Conservation (phyloP, 1,140 invertebrate species). For the Trigoniulus corallinus region DNA sequence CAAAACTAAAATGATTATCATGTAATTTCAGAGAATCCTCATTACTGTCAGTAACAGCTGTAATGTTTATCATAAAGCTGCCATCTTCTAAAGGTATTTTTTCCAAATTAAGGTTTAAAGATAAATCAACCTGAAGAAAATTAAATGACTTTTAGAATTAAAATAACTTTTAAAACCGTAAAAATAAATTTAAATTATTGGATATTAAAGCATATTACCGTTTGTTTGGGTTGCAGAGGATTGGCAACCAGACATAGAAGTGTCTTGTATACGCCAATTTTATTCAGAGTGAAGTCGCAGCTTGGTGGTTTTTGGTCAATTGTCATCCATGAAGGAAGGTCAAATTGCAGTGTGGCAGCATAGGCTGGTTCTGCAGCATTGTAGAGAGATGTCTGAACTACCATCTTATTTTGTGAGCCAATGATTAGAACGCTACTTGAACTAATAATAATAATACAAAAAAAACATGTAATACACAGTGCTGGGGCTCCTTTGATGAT, state of each 20-base stretch:
- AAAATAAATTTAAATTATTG: neutral
- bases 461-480: neutral
- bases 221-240: constrained; percentile 1
- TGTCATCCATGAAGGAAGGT: constrained; percentile 6
- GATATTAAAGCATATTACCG: neutral
- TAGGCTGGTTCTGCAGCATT: constrained; percentile 15
- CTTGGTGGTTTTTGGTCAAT: constrained; percentile 9
- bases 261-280: neutral
- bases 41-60: neutral
- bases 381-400: constrained; percentile 8
- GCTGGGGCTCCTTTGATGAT: neutral
- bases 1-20: neutral
- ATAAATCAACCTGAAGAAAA: neutral
- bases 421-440: constrained; percentile 8
- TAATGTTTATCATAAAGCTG: neutral
- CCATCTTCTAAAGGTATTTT: neutral
- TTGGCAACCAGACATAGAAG: neutral
- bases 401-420: constrained; percentile 9
- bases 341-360: constrained; percentile 9
- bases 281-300: neutral
- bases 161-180: neutral
- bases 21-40: neutral
- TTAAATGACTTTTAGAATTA: neutral
- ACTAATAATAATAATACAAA: neutral
- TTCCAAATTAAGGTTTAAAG: neutral